phyloP scores from a whole-genome alignment of 92 coral and sea anemone species.

The Micromussa lordhowensis region DNA sequence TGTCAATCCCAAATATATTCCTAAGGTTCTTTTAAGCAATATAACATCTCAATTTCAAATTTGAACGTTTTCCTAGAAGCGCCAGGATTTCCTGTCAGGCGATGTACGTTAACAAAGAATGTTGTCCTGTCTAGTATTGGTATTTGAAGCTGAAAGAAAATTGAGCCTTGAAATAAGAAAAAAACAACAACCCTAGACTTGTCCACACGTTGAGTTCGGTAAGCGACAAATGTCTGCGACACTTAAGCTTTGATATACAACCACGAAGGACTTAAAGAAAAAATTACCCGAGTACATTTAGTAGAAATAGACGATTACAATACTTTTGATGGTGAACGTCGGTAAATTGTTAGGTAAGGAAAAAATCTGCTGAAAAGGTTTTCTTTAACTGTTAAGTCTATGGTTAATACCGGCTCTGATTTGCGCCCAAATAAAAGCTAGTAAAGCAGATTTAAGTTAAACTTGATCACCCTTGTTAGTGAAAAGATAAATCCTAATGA shows the following conservation, averaged over 20 bases:
- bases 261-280: too few species aligned
- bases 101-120: neutral
- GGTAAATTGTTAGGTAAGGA: neutral
- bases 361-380: too few species aligned
- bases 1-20: neutral
- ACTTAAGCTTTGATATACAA: too few species aligned
- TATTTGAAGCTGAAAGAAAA: neutral
- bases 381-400: too few species aligned
- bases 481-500: too few species aligned
- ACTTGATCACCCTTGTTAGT: too few species aligned
- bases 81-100: neutral
- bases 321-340: neutral
- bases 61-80: neutral
- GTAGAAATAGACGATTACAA: neutral
- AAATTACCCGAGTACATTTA: too few species aligned
- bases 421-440: too few species aligned
- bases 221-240: too few species aligned
- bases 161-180: neutral
- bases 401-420: too few species aligned
- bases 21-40: neutral
- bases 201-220: too few species aligned
- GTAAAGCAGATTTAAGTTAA: too few species aligned
- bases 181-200: neutral
- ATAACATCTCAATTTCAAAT: neutral
- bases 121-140: neutral